Evolutionary conservation across 2,888 invertebrate genomes (phyloP), one percentile per base, ranked within the genome.

Genomic region (Cryptus viduatorius): DNA sequence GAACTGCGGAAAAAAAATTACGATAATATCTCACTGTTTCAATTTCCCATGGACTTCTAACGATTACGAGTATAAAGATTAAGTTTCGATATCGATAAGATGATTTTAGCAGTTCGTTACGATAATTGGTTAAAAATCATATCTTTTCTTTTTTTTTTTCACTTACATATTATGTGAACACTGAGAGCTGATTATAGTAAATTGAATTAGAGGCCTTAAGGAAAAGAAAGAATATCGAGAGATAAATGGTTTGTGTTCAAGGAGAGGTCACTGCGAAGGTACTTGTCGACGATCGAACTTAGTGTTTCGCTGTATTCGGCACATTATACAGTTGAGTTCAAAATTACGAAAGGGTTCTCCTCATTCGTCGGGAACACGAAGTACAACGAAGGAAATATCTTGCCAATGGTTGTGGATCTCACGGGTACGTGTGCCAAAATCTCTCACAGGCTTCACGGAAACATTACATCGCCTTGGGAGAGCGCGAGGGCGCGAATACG

Each of bases 361-460:
- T 19, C 37, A 46, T 46, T 24, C 44, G 4, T 12, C 4, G 46
- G 10, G 46, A 48, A 31, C 3, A 16, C 31, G 48, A 24, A 12
- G 48, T 46, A 31, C n/a, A 64, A 31, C 14, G 64, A 46, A 37
- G n/a, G 7, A 37, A 37, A 61, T 31, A n/a, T 64, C 31, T 24
- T 37, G 48, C 64, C 48, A 64, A 31, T 19, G 31, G 5, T 56
- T 3, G 56, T 8, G 61, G 16, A 48, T 64, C 31, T 48, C 48
- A 31, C 61, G 48, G 29, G 77, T 53, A 10, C 44, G 48, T 19
- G 64, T 79, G 64, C 67, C 31, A 46, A 77, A 73, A 80, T 77
- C 61, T 77, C 61, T 77, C 61, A 24, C 46, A 61, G 84, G 84
- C 84, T 84, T 84, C 84, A 72, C 44, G 44, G 77, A 48, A 67